phyloP scores from a whole-genome alignment of 2,113 vertebrate species.

The Anser brachyrhynchus region DNA sequence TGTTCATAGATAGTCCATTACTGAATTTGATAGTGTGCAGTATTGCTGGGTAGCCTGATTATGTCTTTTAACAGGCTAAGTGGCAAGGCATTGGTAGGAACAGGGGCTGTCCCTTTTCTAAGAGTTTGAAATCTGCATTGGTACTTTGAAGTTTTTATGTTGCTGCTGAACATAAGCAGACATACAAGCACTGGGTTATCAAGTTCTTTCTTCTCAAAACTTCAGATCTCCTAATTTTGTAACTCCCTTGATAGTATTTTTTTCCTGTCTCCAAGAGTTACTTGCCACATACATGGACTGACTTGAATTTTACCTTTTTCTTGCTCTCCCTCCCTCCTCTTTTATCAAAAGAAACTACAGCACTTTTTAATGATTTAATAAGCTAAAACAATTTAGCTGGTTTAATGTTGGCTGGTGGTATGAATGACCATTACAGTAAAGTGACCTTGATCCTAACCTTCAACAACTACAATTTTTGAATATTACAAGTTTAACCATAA shows the following conservation, averaged over 20 bases:
- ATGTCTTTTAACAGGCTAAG: constrained; percentile 29
- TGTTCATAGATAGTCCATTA: constrained; percentile 42
- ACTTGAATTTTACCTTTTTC: not conserved
- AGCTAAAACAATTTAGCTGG: not conserved
- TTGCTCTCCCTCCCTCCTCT: not conserved
- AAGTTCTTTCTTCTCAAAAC: not conserved
- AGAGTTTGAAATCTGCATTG: not conserved
- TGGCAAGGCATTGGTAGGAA: not conserved
- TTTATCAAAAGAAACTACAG: not conserved
- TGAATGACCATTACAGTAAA: not conserved
- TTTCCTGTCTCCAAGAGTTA: not conserved
- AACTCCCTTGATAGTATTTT: not conserved
- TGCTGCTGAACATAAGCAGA: not conserved
- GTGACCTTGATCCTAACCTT: not conserved
- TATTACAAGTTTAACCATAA: not conserved
- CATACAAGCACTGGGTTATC: not conserved
- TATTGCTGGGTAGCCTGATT: not conserved
- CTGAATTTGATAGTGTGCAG: constrained; percentile 30
- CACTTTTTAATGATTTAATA: not conserved
- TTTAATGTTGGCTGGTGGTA: not conserved
- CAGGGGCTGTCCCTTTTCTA: not conserved
- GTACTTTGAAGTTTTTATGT: not conserved
- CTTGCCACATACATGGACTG: not conserved
- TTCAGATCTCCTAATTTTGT: not conserved
- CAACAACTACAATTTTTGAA: not conserved